Percentiles rank a stretch among this genome's conserved stretches.
Evolutionary conservation across 2,113 vertebrate genomes (phyloP).

Genomic region (Bufo gargarizans): DNA sequence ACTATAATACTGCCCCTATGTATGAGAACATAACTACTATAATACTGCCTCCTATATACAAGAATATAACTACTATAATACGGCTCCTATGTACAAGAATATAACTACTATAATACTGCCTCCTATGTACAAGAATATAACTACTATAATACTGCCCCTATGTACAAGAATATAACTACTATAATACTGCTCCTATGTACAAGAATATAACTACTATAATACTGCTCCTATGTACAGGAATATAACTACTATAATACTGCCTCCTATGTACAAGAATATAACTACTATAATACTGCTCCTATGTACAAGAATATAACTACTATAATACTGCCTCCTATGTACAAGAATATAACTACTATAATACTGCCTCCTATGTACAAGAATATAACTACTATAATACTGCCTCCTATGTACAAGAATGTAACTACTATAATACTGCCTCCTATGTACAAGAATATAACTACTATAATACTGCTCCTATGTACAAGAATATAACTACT

Average conservation of each 20-base stretch:
- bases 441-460: neutral
- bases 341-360: conserved; percentile 6
- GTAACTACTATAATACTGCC: neutral
- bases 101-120: conserved; percentile 10
- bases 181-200: neutral
- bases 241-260: neutral
- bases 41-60: neutral
- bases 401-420: neutral
- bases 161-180: neutral
- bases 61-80: conserved; percentile 16
- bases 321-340: neutral
- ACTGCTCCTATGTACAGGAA: neutral
- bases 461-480: neutral
- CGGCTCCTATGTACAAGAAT: neutral
- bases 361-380: conserved; percentile 11
- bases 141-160: neutral
- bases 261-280: neutral
- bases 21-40: conserved; percentile 5
- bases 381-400: conserved; percentile 19
- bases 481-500: conserved; percentile 19
- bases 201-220: conserved; percentile 6
- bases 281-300: neutral
- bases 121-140: neutral
- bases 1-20: neutral
- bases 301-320: neutral